Evolutionary conservation across 35 echinoderm and acorn worm genomes (phyloP).

Genomic region (Apostichopus japonicus): DNA sequence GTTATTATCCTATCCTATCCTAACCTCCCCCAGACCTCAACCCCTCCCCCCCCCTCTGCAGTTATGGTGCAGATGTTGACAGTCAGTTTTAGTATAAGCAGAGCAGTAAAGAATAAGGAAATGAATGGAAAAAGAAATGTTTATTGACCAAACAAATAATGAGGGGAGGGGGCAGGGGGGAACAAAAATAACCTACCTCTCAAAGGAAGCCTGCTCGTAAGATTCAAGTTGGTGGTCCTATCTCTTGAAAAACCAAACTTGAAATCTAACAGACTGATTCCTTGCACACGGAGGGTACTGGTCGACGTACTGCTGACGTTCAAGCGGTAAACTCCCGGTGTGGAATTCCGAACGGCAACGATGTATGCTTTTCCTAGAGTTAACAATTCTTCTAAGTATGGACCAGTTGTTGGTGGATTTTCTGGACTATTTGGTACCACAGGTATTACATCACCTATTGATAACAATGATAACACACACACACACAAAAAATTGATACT

Average conservation of each 20-base stretch:
- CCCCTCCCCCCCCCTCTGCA: too few species aligned
- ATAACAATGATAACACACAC: background rate
- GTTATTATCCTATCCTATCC: too few species aligned
- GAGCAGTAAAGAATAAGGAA: background rate
- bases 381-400: slow-evolving; percentile 74
- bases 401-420: slow-evolving; percentile 20
- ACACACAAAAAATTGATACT: background rate
- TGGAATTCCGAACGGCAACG: slow-evolving; percentile 74
- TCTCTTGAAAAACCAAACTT: slow-evolving; percentile 79
- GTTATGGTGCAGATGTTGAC: too few species aligned
- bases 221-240: slow-evolving; percentile 41
- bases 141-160: too few species aligned
- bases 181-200: slow-evolving; percentile 66
- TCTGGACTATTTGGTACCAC: slow-evolving; percentile 23
- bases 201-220: slow-evolving; percentile 76
- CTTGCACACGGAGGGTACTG: slow-evolving; percentile 79
- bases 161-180: too few species aligned
- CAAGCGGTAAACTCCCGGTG: slow-evolving; percentile 70
- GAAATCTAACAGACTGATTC: slow-evolving; percentile 86
- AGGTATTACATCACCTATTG: slow-evolving; percentile 35
- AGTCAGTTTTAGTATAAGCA: too few species aligned
- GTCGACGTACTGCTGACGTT: slow-evolving; percentile 54
- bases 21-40: too few species aligned
- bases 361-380: slow-evolving; percentile 88
- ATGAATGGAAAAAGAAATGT: background rate